Evolutionary conservation across 2,888 invertebrate species (phyloP).

Genomic region (Lottia scabra): DNA sequence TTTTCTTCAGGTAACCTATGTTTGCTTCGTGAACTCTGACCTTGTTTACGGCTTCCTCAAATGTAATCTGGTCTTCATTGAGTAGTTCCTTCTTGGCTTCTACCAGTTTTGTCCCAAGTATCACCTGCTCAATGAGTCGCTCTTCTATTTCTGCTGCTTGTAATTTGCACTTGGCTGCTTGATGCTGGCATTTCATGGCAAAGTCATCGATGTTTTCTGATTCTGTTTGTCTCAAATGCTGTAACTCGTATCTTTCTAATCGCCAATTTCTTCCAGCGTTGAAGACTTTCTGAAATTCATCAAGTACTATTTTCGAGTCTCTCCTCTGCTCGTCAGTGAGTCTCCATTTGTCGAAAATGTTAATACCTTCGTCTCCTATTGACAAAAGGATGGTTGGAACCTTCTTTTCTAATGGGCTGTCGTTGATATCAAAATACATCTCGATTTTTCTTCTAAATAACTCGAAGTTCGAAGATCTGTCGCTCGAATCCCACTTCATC

Average conservation of each 20-base stretch:
- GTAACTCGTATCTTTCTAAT: not conserved
- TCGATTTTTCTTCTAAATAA: not conserved
- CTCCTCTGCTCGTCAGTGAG: not conserved
- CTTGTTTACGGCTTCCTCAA: not conserved
- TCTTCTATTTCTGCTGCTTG: not conserved
- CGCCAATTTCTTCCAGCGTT: not conserved
- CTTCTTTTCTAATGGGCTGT: not conserved
- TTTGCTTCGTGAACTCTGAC: not conserved
- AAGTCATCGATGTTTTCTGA: not conserved
- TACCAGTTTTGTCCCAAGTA: not conserved
- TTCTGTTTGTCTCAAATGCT: not conserved
- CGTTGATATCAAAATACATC: not conserved
- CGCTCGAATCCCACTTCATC: not conserved
- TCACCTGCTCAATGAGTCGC: not conserved
- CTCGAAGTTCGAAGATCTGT: not conserved
- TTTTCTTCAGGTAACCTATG: not conserved
- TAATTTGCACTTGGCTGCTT: not conserved
- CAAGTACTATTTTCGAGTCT: not conserved
- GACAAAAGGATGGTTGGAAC: not conserved
- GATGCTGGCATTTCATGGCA: not conserved
- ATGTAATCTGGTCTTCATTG: not conserved
- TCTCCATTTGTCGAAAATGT: not conserved
- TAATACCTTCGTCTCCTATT: not conserved
- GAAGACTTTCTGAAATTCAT: not conserved
- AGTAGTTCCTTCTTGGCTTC: not conserved